Conservation (phyloP, 2,113 vertebrate genomes). For the Pitta sordida region DNA sequence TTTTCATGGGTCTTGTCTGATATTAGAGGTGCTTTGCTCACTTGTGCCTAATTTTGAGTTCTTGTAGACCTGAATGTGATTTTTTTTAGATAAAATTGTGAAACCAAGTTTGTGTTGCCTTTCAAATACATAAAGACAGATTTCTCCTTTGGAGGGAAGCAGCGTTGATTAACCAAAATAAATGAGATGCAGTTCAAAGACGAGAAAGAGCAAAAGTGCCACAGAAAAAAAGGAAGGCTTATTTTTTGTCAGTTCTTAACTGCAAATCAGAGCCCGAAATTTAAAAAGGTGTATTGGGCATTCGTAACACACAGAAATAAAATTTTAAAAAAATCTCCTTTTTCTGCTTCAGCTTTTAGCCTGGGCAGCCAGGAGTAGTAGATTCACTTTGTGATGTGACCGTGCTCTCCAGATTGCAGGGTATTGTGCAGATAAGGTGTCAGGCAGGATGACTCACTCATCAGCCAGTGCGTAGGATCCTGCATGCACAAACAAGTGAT, state of each 20-base stretch:
- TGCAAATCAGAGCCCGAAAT: background rate
- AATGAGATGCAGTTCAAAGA: background rate
- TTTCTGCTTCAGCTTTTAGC: background rate
- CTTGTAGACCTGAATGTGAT: background rate
- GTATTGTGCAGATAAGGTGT: background rate
- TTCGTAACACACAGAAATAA: background rate
- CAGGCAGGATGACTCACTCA: conserved; percentile 46
- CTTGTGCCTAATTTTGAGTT: background rate
- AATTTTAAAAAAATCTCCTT: background rate
- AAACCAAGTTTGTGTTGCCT: background rate
- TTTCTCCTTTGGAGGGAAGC: background rate
- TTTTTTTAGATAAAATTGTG: background rate
- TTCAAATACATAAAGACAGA: background rate
- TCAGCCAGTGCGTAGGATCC: conserved; percentile 21
- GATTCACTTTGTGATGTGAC: background rate
- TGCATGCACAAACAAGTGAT: conserved; percentile 9
- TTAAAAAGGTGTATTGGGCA: background rate
- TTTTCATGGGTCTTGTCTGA: background rate
- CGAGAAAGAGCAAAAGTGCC: background rate
- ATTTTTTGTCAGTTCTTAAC: background rate
- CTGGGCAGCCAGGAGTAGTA: background rate
- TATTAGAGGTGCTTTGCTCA: background rate
- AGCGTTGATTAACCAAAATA: background rate
- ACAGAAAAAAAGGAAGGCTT: background rate
- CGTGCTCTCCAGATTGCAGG: background rate